Evolutionary conservation across 2,113 vertebrate genomes (phyloP).

Genomic region (Rhea pennata): DNA sequence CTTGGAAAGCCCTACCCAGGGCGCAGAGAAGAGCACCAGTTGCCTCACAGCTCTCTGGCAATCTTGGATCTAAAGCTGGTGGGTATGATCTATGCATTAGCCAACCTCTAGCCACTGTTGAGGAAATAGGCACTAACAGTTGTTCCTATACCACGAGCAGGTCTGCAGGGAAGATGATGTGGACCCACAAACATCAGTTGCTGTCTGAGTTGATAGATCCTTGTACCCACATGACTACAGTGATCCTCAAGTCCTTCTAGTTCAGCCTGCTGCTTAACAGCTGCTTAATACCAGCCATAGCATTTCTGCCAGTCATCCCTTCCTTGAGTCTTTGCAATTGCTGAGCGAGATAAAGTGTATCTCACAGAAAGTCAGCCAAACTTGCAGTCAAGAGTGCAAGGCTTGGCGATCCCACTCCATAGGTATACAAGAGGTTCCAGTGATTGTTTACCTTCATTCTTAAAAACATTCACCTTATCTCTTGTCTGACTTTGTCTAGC

Average conservation of each 20-base stretch:
- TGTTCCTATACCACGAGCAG: not conserved
- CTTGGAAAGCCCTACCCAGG: not conserved
- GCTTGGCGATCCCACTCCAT: not conserved
- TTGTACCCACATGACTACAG: not conserved
- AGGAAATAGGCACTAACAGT: fast-evolving
- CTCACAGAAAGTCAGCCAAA: not conserved
- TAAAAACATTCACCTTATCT: not conserved
- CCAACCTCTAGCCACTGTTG: not conserved
- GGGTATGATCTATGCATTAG: not conserved
- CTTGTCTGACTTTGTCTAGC: not conserved
- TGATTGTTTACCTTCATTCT: not conserved
- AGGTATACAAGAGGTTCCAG: not conserved
- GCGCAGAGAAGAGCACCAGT: not conserved
- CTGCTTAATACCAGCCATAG: not conserved
- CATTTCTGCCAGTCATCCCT: not conserved
- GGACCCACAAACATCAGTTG: not conserved
- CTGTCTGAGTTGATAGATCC: not conserved
- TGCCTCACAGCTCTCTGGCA: not conserved
- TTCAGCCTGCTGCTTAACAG: not conserved
- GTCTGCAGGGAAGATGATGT: not conserved
- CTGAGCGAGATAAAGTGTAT: not conserved
- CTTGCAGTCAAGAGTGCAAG: not conserved
- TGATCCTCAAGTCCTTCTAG: not conserved
- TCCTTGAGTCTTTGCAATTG: fast-evolving
- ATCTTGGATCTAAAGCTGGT: not conserved